Conservation (phyloP, 2,888 invertebrate species). For the Thecophora atra region DNA sequence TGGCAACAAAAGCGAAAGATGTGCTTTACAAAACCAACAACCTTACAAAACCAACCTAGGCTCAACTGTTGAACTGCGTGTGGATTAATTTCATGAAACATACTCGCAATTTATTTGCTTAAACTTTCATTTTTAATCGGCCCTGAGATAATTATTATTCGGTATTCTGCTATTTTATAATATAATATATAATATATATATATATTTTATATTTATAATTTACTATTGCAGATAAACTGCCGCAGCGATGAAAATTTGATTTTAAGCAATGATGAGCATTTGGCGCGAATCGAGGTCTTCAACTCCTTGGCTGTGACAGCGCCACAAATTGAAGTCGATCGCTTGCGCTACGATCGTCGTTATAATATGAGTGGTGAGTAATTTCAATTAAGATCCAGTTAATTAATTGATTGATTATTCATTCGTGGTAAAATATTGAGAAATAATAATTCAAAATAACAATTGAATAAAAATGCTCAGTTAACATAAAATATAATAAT, state of each 20-base stretch:
- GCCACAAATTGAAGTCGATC: constrained; percentile 78
- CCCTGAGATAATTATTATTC: background rate
- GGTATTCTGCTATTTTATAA: background rate
- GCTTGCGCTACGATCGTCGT: constrained; percentile 59
- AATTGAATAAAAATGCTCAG: too few relatives aligned
- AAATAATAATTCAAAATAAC: too few relatives aligned
- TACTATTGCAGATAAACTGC: constrained; percentile 64
- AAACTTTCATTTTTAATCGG: constrained; percentile 33
- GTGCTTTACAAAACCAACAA: background rate
- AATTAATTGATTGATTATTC: background rate
- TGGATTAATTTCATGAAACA: background rate
- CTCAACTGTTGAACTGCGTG: background rate
- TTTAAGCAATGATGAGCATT: constrained; percentile 60
- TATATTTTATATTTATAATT: too few relatives aligned
- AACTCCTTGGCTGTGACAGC: constrained; percentile 84
- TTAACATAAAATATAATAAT: too few relatives aligned
- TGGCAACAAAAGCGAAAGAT: background rate
- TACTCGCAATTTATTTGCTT: background rate
- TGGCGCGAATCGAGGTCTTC: constrained; percentile 74
- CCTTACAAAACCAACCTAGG: background rate
- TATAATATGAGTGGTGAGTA: constrained; percentile 64
- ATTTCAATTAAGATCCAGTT: background rate
- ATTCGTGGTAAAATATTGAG: background rate
- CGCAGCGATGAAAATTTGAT: constrained; percentile 58
- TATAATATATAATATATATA: too few relatives aligned